Evolutionary conservation across 2,113 vertebrate species (phyloP).

Genomic region (Jaculus jaculus): DNA sequence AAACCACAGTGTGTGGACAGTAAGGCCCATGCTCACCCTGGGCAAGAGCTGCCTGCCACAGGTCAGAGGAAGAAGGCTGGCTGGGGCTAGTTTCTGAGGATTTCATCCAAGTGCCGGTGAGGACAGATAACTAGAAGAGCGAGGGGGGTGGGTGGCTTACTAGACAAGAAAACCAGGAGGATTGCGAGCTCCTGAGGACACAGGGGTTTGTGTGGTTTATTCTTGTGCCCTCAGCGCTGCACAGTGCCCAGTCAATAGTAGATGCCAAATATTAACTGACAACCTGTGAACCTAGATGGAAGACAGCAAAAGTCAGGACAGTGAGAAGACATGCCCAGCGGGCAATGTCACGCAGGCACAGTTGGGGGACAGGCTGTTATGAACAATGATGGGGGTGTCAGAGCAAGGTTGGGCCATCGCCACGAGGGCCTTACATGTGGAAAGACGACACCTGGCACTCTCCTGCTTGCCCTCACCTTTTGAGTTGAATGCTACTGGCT

Average conservation of each 20-base stretch:
- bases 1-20: neutral
- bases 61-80: neutral
- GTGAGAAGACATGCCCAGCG: neutral
- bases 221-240: fast-evolving
- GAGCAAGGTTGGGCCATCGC: neutral
- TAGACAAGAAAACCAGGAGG: neutral
- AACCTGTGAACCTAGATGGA: neutral
- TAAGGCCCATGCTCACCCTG: neutral
- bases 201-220: neutral
- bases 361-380: neutral
- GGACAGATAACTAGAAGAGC: neutral
- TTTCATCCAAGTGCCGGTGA: neutral
- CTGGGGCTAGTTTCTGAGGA: neutral
- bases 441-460: neutral
- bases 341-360: neutral
- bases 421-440: fast-evolving
- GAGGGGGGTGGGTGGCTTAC: too few species aligned
- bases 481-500: neutral
- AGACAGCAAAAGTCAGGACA: neutral
- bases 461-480: neutral
- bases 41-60: neutral
- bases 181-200: neutral
- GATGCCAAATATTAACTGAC: neutral
- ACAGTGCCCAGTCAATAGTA: too few species aligned
- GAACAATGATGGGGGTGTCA: neutral